Evolutionary conservation across 1,140 invertebrate species (phyloP), one percentile per base, ranked within the genome.

Genomic region (Battus philenor): DNA sequence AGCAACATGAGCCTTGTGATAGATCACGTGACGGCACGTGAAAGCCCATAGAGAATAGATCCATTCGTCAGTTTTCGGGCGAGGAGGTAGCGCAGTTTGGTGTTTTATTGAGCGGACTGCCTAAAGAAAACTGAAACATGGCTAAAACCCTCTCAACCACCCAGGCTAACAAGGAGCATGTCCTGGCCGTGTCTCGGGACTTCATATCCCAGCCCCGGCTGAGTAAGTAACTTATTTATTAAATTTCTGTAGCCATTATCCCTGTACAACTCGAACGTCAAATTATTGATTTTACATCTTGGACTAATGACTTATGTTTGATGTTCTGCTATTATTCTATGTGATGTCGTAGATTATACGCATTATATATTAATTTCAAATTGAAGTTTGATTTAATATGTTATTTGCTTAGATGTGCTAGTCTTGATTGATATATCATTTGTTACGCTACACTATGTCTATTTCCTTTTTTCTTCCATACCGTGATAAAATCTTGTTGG

Each of bases 201-300:
- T 99, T 99, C 85, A 94, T 98, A 67, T 97, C 97, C 32, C 97
- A 99, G 76, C 98, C 98, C 32, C 92, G 97, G 77, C 89, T 99
- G 54, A 97, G 97, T 99, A 91, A 95, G 95, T 95, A 17, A 20
- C 20, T 50, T 27, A 47, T 29, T 39, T 34, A 59, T 30, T 26
- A 44, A 8, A 50, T 50, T 50, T 44, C 36, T 12, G 11, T 36
- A 7, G 5, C 26, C 39, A 33, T 39, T 39, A 29, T 29, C 22
- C 17, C 20, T 4, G 44, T 55, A 41, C 24, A 41, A 48, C 30
- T 50, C 56, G 61, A 62, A 72, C 72, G 65, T 71, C 65, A 63
- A 59, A 60, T 64, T 79, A 79, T 77, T 62, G 78, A 79, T 79
- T 79, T 80, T 79, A 41, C 49, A 32, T 26, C 34, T 10, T 39